Evolutionary conservation across 1,140 invertebrate species (phyloP), one percentile per base, ranked within the genome.

Genomic region (Lethrus apterus): DNA sequence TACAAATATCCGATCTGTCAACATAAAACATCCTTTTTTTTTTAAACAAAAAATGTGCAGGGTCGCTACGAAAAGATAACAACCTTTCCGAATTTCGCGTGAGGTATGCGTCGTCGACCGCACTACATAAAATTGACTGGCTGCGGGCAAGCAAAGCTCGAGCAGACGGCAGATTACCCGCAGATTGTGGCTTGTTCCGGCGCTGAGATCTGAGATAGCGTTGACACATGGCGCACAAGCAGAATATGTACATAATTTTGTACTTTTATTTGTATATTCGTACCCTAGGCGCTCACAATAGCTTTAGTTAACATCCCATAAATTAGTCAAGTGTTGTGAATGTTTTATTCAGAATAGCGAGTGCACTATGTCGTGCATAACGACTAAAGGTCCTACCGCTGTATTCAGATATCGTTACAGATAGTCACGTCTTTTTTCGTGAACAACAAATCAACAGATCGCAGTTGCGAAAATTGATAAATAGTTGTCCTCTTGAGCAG

Each of bases 201-300:
- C 41, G 44, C 44, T 46, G 38, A 36, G 52, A 54, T 54, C 52
- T 17, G 10, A 46, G 52, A 54, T 54, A 54, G 44, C 40, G 48
- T 49, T 54, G 48, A 54, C 52, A 50, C 52, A 54, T 50, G 44
- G 48, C 29, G 23, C 44, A 46, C 48, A 44, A 23, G 24, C 36
- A 40, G 52, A 54, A 54, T 54, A 54, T 54, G 48, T 46, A 54
- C 52, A 54, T 54, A 54, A 54, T 54, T 46, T 50, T 50, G 32
- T 53, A 29, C 52, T 54, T 54, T 54, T 50, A 54, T 54, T 50
- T 44, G 52, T 47, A 47, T 50, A 50, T 50, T 50, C 48, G 33
- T 54, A 44, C 48, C 44, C 52, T 40, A 47, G 48, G 48, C 44
- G 52, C 19, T 47, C 44, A 50, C 52, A 54, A 54, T 50, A 40